Conservation (phyloP, 2,113 vertebrate species). For the Plotosus lineatus region DNA sequence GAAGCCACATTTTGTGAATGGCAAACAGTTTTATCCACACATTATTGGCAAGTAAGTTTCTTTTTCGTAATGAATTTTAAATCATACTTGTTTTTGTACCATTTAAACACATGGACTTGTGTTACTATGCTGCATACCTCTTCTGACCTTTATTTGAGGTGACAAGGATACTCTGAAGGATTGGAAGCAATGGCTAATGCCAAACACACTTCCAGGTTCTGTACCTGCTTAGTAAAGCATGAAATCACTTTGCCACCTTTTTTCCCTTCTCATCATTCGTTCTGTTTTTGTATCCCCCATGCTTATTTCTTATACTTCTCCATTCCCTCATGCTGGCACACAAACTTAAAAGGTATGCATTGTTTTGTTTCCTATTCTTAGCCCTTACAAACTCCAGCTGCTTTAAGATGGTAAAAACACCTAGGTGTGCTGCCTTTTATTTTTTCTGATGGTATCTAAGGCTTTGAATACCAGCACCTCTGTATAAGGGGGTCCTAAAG, state of each 20-base stretch:
- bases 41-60: not conserved
- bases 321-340: constrained; percentile 21
- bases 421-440: constrained; percentile 35
- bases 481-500: constrained; percentile 69
- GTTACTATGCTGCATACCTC: constrained; percentile 16
- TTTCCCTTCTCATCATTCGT: constrained; percentile 13
- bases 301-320: constrained; percentile 21
- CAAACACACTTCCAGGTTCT: constrained; percentile 37
- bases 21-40: not conserved
- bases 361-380: constrained; percentile 28
- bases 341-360: constrained; percentile 25
- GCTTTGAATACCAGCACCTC: constrained; percentile 52
- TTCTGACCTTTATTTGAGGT: constrained; percentile 48
- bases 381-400: constrained; percentile 1
- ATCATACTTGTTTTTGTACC: not conserved
- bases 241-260: constrained; percentile 48
- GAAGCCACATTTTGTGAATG: not conserved
- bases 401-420: constrained; percentile 43
- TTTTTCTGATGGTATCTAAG: constrained; percentile 37
- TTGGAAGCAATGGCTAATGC: constrained; percentile 25
- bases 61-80: not conserved
- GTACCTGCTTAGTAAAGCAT: constrained; percentile 49
- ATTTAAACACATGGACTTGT: constrained; percentile 7
- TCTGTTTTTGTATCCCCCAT: constrained; percentile 29
- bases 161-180: constrained; percentile 26